Conservation (phyloP, 2,797 vertebrate genomes). For the Tenualosa thibaudeaui region DNA sequence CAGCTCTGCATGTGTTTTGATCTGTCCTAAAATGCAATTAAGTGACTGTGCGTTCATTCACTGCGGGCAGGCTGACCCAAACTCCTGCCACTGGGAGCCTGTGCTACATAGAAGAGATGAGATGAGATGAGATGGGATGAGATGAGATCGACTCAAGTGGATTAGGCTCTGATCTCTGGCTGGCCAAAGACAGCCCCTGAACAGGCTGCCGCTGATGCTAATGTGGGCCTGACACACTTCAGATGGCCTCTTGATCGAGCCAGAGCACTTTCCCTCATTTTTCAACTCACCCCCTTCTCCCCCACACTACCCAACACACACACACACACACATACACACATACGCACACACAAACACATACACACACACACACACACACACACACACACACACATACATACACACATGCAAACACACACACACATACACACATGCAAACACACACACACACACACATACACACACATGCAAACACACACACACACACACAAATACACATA, state of each 20-base stretch:
- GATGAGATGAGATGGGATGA: conserved; percentile 47
- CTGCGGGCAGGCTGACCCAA: background rate
- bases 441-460: background rate
- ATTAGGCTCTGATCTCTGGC: conserved; percentile 60
- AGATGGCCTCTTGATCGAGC: conserved; percentile 57
- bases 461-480: background rate
- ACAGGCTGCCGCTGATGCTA: conserved; percentile 58
- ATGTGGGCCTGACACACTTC: conserved; percentile 49
- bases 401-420: background rate
- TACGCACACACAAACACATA: background rate
- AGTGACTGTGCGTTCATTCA: background rate
- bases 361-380: background rate
- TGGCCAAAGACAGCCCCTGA: conserved; percentile 55
- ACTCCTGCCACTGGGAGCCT: background rate
- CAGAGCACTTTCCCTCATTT: conserved; percentile 52
- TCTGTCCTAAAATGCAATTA: conserved; percentile 11
- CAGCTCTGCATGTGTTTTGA: conserved; percentile 1
- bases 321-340: background rate
- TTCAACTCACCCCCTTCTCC: background rate
- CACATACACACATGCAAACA: background rate
- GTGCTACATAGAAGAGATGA: background rate
- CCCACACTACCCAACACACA: background rate
- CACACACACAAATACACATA: background rate
- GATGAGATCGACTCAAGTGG: conserved; percentile 53
- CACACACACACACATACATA: background rate